Conservation (phyloP, 2,797 vertebrate genomes). For the Alauda arvensis region DNA sequence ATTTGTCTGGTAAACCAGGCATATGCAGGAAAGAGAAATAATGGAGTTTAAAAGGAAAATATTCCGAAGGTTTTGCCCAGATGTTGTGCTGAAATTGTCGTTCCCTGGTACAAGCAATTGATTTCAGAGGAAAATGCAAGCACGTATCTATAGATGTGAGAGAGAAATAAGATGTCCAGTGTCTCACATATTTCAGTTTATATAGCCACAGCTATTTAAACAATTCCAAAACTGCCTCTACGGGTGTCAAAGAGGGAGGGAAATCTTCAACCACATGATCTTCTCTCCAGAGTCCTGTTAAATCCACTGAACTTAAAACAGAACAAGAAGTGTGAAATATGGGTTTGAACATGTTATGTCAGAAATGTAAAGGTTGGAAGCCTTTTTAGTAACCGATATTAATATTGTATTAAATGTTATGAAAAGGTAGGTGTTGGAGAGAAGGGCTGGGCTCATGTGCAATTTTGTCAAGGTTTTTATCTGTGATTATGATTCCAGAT, state of each 20-base stretch:
- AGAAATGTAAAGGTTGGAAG: conserved; percentile 74
- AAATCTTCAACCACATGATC: conserved; percentile 71
- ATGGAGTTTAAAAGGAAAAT: background rate
- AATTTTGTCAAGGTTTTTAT: conserved; percentile 79
- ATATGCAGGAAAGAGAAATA: conserved; percentile 19
- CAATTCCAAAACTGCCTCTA: conserved; percentile 69
- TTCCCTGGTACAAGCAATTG: background rate
- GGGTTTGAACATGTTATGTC: conserved; percentile 75
- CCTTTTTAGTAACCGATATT: conserved; percentile 75
- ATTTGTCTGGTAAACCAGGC: conserved; percentile 49
- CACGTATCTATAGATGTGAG: background rate
- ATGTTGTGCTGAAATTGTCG: conserved; percentile 12
- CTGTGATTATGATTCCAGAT: conserved; percentile 79
- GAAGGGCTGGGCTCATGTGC: conserved; percentile 71
- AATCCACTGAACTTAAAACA: conserved; percentile 79
- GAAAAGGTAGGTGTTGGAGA: conserved; percentile 67
- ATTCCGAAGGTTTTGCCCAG: conserved; percentile 6
- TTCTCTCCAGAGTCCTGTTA: conserved; percentile 78
- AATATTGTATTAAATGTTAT: conserved; percentile 80
- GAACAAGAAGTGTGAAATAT: conserved; percentile 77
- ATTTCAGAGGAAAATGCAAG: background rate
- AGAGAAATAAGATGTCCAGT: conserved; percentile 3
- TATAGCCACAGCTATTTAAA: conserved; percentile 65
- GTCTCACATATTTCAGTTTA: conserved; percentile 51
- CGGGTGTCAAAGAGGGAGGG: conserved; percentile 72